Percentiles rank a stretch among this genome's conserved stretches.
Evolutionary conservation across 2,888 invertebrate genomes (phyloP).

Genomic region (Ganaspis brasiliensis): DNA sequence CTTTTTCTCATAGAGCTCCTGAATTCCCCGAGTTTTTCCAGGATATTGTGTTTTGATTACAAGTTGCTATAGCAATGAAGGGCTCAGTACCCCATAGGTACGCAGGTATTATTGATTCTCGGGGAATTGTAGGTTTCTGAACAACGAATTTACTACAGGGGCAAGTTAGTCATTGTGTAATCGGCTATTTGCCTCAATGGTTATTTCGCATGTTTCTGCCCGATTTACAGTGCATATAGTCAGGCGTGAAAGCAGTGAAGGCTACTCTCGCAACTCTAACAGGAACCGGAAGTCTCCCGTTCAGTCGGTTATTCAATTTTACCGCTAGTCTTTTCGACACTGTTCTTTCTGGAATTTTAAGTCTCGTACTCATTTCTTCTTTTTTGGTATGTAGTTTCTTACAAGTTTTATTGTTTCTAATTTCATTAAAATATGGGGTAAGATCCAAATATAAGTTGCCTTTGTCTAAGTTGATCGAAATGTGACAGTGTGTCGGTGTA

Average conservation of each 20-base stretch:
- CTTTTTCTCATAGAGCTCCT: background rate
- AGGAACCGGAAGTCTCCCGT: slow-evolving; percentile 37
- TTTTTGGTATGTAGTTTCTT: slow-evolving; percentile 1
- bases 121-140: slow-evolving; percentile 55
- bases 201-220: slow-evolving; percentile 35
- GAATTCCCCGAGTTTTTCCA: slow-evolving; percentile 19
- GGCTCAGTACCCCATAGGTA: slow-evolving; percentile 56
- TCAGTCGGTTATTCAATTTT: slow-evolving; percentile 27
- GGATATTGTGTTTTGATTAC: slow-evolving; percentile 70
- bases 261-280: slow-evolving; percentile 3
- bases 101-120: slow-evolving; percentile 58
- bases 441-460: too few species aligned
- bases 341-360: slow-evolving; percentile 34
- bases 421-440: too few species aligned
- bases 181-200: slow-evolving; percentile 49
- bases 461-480: too few species aligned
- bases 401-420: too few species aligned
- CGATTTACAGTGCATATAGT: background rate
- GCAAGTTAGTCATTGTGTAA: slow-evolving; percentile 50
- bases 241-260: slow-evolving; percentile 1
- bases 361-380: background rate
- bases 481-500: too few species aligned
- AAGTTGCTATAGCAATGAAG: slow-evolving; percentile 77
- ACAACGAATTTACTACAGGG: slow-evolving; percentile 49
- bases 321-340: slow-evolving; percentile 22